Percentiles rank a stretch among this genome's conserved stretches.
phyloP scores from a whole-genome alignment of 37 sponge, comb jelly and placozoan species.

The Halisarca cf. caerulea region DNA sequence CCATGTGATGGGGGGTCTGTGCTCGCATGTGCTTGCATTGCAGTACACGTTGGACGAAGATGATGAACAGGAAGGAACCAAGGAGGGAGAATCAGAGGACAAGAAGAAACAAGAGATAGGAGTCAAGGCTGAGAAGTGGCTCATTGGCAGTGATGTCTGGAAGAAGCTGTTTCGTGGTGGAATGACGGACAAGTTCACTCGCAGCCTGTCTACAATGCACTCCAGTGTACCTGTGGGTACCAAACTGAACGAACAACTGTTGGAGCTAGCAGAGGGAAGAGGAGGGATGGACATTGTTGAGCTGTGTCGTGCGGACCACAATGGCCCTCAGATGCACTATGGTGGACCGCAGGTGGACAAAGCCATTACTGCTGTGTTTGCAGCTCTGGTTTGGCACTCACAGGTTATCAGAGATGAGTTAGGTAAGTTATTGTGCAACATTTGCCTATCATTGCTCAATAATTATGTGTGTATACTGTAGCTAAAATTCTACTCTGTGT shows the following conservation, averaged over 20 bases:
- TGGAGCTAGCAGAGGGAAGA: constrained; percentile 46
- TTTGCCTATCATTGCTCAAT: neutral
- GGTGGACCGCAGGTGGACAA: constrained; percentile 81
- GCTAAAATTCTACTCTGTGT: too few relatives aligned
- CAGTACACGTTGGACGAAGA: neutral
- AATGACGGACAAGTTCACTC: constrained; percentile 11
- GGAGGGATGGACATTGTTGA: constrained; percentile 10
- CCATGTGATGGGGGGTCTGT: constrained; percentile 62
- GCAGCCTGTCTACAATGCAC: constrained; percentile 24
- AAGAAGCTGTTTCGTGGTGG: constrained; percentile 90
- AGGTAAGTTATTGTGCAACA: neutral
- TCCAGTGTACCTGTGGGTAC: constrained; percentile 67
- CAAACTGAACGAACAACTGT: constrained; percentile 35
- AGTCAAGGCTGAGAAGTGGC: constrained; percentile 15
- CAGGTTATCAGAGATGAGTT: constrained; percentile 78
- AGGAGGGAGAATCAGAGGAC: constrained; percentile 12
- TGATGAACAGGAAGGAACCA: neutral
- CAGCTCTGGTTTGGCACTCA: constrained; percentile 91
- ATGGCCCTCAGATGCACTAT: constrained; percentile 51
- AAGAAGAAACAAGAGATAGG: constrained; percentile 44
- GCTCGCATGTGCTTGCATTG: neutral
- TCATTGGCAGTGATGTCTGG: constrained; percentile 74
- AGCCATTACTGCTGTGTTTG: constrained; percentile 88
- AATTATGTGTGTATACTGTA: too few relatives aligned
- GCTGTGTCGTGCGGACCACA: constrained; percentile 35